These are phyloP conservation scores for Ptychoptera albimana DNA, from an alignment of 2,888 invertebrate species.

Conservation along the genomic window DNA sequence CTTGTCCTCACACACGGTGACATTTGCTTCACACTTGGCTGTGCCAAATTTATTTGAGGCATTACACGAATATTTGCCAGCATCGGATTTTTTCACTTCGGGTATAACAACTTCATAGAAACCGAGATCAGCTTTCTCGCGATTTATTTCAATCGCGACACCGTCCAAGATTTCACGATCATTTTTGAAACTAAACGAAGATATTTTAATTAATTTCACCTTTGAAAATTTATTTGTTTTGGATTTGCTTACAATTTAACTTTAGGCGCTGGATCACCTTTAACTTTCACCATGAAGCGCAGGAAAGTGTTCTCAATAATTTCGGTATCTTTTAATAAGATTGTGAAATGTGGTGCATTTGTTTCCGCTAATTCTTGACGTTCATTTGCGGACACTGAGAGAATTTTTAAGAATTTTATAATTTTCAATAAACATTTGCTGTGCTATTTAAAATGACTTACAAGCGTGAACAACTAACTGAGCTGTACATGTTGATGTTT, in stretches of 20 bases:
- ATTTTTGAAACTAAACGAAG: conserved; percentile 84
- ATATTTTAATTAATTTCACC: too few relatives aligned
- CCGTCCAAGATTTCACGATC: conserved; percentile 51
- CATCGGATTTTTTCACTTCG: conserved; percentile 61
- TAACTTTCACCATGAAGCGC: conserved; percentile 75
- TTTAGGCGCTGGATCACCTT: conserved; percentile 76
- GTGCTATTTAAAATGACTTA: conserved; percentile 33
- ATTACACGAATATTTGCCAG: conserved; percentile 69
- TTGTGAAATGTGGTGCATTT: conserved; percentile 68
- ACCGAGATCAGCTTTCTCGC: conserved; percentile 61
- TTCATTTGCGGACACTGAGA: conserved; percentile 1
- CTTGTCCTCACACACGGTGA: conserved; percentile 71
- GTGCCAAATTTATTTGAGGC: conserved; percentile 73
- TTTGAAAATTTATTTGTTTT: too few relatives aligned
- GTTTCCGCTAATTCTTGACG: conserved; percentile 41
- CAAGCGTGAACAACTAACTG: conserved; percentile 74
- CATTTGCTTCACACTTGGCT: conserved; percentile 53
- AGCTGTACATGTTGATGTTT: conserved; percentile 71
- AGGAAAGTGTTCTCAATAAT: conserved; percentile 72
- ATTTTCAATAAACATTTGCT: background rate
- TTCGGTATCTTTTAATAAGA: conserved; percentile 76
- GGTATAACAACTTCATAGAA: conserved; percentile 79
- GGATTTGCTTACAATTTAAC: conserved; percentile 76
- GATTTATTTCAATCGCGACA: conserved; percentile 50
- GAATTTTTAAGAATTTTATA: background rate